Evolutionary conservation across 2,113 vertebrate genomes (phyloP).

Genomic region (Cardinalis cardinalis): DNA sequence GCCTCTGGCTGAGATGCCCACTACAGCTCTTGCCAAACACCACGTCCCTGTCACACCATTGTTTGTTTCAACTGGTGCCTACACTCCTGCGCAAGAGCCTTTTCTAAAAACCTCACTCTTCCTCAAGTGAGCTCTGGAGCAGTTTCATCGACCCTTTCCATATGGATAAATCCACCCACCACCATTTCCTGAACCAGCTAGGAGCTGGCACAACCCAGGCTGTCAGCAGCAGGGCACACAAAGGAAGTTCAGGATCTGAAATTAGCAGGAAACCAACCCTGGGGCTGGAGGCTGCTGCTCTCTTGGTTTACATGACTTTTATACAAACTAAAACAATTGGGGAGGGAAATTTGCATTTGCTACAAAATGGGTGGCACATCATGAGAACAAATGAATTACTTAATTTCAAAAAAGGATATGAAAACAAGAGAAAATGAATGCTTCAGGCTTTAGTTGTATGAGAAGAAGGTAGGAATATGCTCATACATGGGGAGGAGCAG

Average conservation of each 20-base stretch:
- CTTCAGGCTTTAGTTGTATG: neutral
- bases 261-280: neutral
- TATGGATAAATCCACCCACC: accelerated
- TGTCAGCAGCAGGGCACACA: neutral
- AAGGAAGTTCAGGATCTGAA: neutral
- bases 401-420: neutral
- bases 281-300: neutral
- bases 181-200: neutral
- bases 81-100: neutral
- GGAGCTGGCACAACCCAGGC: neutral
- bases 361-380: accelerated
- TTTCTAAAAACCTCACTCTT: neutral
- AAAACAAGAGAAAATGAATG: neutral
- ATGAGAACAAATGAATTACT: neutral
- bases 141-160: accelerated
- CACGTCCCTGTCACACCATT: neutral
- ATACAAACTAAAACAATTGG: neutral
- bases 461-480: neutral
- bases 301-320: neutral
- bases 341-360: neutral
- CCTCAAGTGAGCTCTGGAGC: neutral
- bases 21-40: neutral
- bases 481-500: neutral
- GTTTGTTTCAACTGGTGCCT: neutral
- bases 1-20: accelerated